Base-by-base conservation (phyloP, 2,113 vertebrate species). In the Cathartes aura region DNA sequence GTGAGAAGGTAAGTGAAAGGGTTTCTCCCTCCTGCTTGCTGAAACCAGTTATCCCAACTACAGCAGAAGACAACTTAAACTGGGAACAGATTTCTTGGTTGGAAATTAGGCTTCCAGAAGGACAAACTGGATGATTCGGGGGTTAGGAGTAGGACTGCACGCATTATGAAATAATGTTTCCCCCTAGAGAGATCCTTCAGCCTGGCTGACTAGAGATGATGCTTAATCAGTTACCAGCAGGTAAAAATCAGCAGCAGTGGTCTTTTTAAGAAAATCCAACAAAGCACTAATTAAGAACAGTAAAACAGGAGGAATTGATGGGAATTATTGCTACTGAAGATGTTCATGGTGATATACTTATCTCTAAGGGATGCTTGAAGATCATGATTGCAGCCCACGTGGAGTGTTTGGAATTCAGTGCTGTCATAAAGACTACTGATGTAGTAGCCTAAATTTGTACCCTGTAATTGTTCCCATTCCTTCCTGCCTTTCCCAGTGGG, bases 1-100 rank as follows among this genome's bases (percentile, higher is more conserved):
- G 99, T 96, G 99, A 99, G 97, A 99, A 99, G 98, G 99, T 99
- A 97, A 81, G 97, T 60, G n/a, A 47, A 68, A 88, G 40, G 43
- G 6, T 68, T 91, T 76, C 45, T 74, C 5, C 45, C 8, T 96
- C 29, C 14, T 93, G 29, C 50, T 68, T 89, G 38, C 66, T 5
- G 5, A 56, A 66, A 70, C 30, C 18, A 40, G n/a, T 67, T 68
- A 76, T 47, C 30, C 29, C 26, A 66, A 15, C 62, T 86, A 64
- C 50, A 91, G 12, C 17, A 81, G 63, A 83, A 75, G 68, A 27
- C n/a, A 81, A 18, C 27, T 81, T 71, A 48, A 89, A 38, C 23
- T 55, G 43, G 27, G n/a, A 82, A 56, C 13, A 66, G n/a, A 63
- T 70, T 81, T 84, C 30, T 53, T 71, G 11, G 6, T 50, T 62